Evolutionary conservation across 2,888 invertebrate species (phyloP).

Genomic region (Cotesia congregata): DNA sequence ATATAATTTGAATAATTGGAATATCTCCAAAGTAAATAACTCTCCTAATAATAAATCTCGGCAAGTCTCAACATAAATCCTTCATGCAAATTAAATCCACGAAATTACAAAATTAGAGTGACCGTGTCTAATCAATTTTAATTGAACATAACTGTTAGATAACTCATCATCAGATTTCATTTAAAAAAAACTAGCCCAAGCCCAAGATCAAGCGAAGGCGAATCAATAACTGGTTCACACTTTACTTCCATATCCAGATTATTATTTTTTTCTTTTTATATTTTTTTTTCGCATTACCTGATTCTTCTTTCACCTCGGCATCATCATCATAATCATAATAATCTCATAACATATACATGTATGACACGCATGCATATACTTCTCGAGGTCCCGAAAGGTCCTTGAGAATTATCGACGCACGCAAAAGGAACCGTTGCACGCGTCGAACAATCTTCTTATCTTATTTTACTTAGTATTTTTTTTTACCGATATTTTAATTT

Average conservation of each 20-base stretch:
- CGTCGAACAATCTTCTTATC: conserved; percentile 21
- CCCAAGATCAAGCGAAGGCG: conserved; percentile 2
- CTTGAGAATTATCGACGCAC: conserved; percentile 37
- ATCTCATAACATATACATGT: background rate
- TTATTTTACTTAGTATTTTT: conserved; percentile 1
- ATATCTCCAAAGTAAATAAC: too few relatives aligned
- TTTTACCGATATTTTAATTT: conserved; percentile 13
- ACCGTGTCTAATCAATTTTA: background rate
- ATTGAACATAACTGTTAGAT: background rate
- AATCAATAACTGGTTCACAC: conserved; percentile 38
- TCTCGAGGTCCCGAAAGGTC: conserved; percentile 36
- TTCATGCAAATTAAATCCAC: too few relatives aligned
- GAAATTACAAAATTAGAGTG: background rate
- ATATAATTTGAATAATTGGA: too few relatives aligned
- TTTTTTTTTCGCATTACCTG: conserved; percentile 33
- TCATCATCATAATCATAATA: background rate
- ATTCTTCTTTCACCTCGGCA: conserved; percentile 39
- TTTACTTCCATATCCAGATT: background rate
- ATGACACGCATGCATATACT: conserved; percentile 19
- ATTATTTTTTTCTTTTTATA: conserved; percentile 27
- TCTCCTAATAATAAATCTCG: too few relatives aligned
- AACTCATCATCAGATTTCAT: background rate
- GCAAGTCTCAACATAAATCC: too few relatives aligned
- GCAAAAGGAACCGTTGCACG: conserved; percentile 30
- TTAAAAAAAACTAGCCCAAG: conserved; percentile 3